These are phyloP conservation scores for Stramonita haemastoma DNA, from an alignment of 2,888 invertebrate species.

Conservation along the genomic window DNA sequence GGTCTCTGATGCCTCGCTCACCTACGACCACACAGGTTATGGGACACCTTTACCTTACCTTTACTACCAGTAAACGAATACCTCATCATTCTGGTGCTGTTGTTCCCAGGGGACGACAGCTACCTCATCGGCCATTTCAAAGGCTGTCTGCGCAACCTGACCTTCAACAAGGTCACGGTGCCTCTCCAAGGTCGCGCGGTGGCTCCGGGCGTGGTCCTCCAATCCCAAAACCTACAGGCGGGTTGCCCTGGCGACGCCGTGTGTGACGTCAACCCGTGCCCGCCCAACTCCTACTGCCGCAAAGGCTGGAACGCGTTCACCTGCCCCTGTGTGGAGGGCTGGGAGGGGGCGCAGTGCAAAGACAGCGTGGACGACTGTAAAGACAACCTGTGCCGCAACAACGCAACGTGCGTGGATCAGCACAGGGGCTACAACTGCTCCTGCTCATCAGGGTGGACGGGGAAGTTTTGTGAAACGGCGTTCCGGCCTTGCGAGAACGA, in stretches of 20 bases:
- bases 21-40: too few species aligned
- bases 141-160: conserved; percentile 68
- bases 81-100: too few species aligned
- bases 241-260: conserved; percentile 68
- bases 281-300: conserved; percentile 62
- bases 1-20: too few species aligned
- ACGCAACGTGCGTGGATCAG: conserved; percentile 62
- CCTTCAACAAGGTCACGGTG: conserved; percentile 60
- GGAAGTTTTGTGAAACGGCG: conserved; percentile 59
- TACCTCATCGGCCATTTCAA: conserved; percentile 64
- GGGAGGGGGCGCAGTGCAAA: conserved; percentile 66
- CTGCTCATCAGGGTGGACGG: conserved; percentile 60
- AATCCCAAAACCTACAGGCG: conserved; percentile 47
- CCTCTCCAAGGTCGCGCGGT: conserved; percentile 41
- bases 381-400: conserved; percentile 56
- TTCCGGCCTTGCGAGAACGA: conserved; percentile 58
- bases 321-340: conserved; percentile 68
- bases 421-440: conserved; percentile 61
- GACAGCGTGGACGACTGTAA: conserved; percentile 66
- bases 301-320: conserved; percentile 67
- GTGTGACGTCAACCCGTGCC: conserved; percentile 66
- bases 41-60: too few species aligned
- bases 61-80: too few species aligned
- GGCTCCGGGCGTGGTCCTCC: conserved; percentile 49
- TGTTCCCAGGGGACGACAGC: conserved; percentile 57